Conservation (phyloP, 2,888 invertebrate genomes). For the Dicroscelio sp. region DNA sequence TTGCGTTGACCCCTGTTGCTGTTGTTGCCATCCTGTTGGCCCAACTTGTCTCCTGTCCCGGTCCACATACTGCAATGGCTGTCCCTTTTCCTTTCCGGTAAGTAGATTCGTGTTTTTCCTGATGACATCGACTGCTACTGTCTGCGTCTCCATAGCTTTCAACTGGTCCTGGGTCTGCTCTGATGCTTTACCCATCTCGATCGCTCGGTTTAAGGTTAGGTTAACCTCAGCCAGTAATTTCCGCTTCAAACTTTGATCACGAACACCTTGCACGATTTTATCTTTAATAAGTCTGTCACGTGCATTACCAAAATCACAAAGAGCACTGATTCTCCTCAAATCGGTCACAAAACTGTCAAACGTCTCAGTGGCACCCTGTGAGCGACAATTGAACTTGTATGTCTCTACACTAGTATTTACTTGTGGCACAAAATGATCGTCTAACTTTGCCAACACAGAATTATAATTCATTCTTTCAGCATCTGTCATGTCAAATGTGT, state of each 20-base stretch:
- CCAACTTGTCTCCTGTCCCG: no score
- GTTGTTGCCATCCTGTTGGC: conserved; percentile 20
- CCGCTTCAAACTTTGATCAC: conserved; percentile 76
- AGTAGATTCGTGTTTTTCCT: no score
- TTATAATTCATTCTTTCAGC: not conserved
- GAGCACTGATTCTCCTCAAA: conserved; percentile 77
- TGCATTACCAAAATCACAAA: conserved; percentile 80
- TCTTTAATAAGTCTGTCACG: conserved; percentile 83
- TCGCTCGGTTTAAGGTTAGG: conserved; percentile 65
- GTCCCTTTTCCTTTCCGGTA: not conserved
- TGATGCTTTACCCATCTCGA: conserved; percentile 78
- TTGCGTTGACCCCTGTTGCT: no score
- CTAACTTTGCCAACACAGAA: not conserved
- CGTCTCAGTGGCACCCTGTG: conserved; percentile 60
- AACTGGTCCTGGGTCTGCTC: conserved; percentile 78
- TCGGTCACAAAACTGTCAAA: conserved; percentile 83
- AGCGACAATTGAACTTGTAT: conserved; percentile 30
- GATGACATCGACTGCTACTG: not conserved
- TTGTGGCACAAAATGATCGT: not conserved
- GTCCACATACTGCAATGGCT: no score
- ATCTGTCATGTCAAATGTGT: not conserved
- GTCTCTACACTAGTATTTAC: conserved; percentile 40
- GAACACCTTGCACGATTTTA: conserved; percentile 80
- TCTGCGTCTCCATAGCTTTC: conserved; percentile 25
- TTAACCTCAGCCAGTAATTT: conserved; percentile 80